Evolutionary conservation across 2,113 vertebrate species (phyloP).

Genomic region (Rana temporaria): DNA sequence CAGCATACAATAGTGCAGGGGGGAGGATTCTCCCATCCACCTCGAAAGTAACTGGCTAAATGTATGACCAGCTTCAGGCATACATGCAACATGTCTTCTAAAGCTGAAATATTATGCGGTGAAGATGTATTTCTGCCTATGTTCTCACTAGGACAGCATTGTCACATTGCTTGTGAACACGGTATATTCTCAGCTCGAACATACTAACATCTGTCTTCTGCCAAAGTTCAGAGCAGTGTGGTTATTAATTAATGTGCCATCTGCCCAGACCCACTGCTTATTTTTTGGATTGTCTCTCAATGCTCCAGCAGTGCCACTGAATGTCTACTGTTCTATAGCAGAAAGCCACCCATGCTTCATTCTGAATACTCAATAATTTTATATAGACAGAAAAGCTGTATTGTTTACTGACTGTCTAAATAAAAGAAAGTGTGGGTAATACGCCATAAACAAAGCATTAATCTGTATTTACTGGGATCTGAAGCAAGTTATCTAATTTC

Average conservation of each 20-base stretch:
- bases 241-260: slow-evolving; percentile 57
- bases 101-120: neutral
- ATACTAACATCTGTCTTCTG: slow-evolving; percentile 56
- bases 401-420: neutral
- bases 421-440: neutral
- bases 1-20: too few relatives aligned
- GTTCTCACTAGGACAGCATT: slow-evolving; percentile 37
- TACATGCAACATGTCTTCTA: too few relatives aligned
- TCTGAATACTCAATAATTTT: neutral
- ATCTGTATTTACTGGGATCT: slow-evolving; percentile 5
- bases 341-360: slow-evolving; percentile 6
- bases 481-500: slow-evolving; percentile 8
- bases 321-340: neutral
- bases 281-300: slow-evolving; percentile 24
- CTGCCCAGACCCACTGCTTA: slow-evolving; percentile 44
- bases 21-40: too few relatives aligned
- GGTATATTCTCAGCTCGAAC: slow-evolving; percentile 45
- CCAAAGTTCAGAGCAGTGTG: slow-evolving; percentile 53
- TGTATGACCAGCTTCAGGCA: too few relatives aligned
- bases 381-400: neutral
- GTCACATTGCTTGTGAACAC: slow-evolving; percentile 39
- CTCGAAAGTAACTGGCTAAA: too few relatives aligned
- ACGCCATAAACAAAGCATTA: neutral
- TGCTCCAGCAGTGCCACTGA: slow-evolving; percentile 7
- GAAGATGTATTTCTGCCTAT: neutral